Conservation (phyloP, 2,888 invertebrate genomes). For the Sminthurides aquaticus region DNA sequence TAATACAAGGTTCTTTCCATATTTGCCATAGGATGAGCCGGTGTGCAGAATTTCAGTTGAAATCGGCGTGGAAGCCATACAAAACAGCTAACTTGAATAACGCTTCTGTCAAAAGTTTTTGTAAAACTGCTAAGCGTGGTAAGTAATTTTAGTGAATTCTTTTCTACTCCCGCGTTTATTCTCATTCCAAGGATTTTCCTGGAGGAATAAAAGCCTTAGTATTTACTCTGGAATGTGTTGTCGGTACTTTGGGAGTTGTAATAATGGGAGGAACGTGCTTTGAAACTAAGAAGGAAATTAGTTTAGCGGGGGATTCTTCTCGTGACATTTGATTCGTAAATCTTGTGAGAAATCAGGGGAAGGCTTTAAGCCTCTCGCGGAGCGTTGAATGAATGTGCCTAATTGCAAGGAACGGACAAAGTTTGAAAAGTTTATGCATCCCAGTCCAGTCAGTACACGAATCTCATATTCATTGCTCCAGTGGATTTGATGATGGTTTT, state of each 20-base stretch:
- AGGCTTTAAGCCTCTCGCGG: background rate
- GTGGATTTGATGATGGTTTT: background rate
- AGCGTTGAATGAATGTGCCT: background rate
- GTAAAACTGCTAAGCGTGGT: too few relatives aligned
- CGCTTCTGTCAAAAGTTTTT: too few relatives aligned
- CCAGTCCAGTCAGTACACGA: background rate
- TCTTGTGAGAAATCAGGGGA: conserved; percentile 4
- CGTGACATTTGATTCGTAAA: conserved; percentile 16
- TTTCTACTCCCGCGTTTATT: too few relatives aligned
- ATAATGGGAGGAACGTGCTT: background rate
- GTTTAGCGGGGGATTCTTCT: conserved; percentile 12
- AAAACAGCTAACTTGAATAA: too few relatives aligned
- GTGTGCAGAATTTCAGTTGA: too few relatives aligned
- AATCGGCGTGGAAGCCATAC: too few relatives aligned
- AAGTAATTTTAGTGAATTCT: too few relatives aligned
- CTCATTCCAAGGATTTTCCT: too few relatives aligned
- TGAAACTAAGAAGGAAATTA: conserved; percentile 6
- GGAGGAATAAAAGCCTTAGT: too few relatives aligned
- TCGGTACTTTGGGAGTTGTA: background rate
- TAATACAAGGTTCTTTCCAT: too few relatives aligned
- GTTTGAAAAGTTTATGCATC: background rate
- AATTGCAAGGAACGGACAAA: background rate
- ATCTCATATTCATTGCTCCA: background rate
- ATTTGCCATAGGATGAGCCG: too few relatives aligned
- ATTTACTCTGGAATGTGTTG: background rate